Percentiles rank a stretch among this genome's conserved stretches.
These are phyloP conservation scores for Ctenodactylus gundi DNA, from an alignment of 2,113 vertebrate genomes.

Conservation along the genomic window DNA sequence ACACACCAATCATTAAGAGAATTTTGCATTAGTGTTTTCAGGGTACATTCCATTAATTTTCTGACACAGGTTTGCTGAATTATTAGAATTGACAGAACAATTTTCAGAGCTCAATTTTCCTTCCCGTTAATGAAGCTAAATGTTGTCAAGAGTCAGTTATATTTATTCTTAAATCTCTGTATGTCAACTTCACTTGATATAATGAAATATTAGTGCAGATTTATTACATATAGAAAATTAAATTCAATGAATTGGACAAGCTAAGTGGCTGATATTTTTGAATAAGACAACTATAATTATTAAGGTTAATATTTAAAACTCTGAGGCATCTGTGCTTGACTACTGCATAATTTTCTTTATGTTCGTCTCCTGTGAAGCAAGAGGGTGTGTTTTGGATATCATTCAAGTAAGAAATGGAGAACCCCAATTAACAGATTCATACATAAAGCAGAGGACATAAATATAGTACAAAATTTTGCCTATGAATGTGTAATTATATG, in stretches of 20 bases:
- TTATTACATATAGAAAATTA: not conserved
- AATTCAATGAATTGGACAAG: not conserved
- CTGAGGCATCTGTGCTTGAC: not conserved
- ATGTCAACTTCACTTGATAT: not conserved
- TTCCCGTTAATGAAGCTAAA: not conserved
- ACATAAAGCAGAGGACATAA: not conserved
- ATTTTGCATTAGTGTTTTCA: not conserved
- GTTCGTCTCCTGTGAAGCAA: no score
- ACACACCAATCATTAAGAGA: not conserved
- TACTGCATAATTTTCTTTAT: no score
- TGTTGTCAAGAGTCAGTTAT: not conserved
- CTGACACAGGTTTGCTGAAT: not conserved
- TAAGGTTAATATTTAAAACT: not conserved
- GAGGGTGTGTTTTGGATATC: not conserved
- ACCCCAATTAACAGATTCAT: not conserved
- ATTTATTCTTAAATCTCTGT: not conserved
- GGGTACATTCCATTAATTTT: not conserved
- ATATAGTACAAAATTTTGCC: not conserved
- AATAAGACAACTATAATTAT: not conserved
- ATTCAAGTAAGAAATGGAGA: not conserved
- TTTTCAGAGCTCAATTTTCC: not conserved
- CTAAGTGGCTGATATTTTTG: not conserved
- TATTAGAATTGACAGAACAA: not conserved
- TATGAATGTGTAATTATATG: not conserved
- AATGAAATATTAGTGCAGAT: not conserved